Conservation (phyloP, 2,113 vertebrate genomes). For the Numida meleagris region DNA sequence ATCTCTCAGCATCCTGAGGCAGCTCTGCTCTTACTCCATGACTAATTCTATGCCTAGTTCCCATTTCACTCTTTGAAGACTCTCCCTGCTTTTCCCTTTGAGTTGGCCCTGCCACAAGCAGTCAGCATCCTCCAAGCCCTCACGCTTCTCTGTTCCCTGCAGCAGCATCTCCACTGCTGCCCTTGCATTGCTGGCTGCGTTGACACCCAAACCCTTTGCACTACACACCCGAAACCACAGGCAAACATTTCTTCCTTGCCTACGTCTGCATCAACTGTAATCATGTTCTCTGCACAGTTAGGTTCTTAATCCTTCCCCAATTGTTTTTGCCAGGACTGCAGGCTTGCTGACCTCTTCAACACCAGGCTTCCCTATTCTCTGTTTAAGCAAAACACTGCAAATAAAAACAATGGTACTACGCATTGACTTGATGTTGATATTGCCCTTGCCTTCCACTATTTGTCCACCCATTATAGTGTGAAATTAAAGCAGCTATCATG, state of each 20-base stretch:
- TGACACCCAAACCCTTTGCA: background rate
- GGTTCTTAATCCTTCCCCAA: background rate
- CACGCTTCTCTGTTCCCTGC: background rate
- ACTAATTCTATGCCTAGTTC: background rate
- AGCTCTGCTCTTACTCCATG: background rate
- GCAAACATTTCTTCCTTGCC: background rate
- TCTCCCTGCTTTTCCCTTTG: fast-evolving
- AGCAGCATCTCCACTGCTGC: background rate
- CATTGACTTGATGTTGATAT: background rate
- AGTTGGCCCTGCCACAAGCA: background rate
- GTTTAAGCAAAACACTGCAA: background rate
- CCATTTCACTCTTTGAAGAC: background rate
- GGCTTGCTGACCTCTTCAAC: background rate
- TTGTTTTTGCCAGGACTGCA: background rate
- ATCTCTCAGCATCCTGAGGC: background rate
- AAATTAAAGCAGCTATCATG: background rate
- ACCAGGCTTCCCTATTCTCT: background rate
- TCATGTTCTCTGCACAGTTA: background rate
- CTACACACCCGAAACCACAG: background rate
- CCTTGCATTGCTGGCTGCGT: background rate
- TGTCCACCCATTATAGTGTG: background rate
- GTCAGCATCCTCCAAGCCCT: background rate
- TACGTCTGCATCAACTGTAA: background rate
- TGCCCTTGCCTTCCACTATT: background rate
- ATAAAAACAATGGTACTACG: background rate